Base-by-base conservation (phyloP, 2,113 vertebrate species). In the Perca fluviatilis region DNA sequence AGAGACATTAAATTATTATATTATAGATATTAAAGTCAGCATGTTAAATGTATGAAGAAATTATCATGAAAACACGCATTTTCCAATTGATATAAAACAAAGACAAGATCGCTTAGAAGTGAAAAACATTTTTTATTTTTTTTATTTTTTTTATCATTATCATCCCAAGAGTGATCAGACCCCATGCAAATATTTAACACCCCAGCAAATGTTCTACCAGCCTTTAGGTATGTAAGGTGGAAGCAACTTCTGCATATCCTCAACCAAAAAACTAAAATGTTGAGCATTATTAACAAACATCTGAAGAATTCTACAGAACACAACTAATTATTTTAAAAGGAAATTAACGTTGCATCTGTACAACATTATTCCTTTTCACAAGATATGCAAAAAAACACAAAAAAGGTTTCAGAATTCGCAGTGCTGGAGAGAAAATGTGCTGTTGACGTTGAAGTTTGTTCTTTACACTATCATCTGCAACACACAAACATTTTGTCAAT, bases 381-480 rank as follows among this genome's bases (percentile, higher is more conserved):
- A 65, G 25, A 58, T 4, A 6, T 7, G 13, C 13, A 50, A 53
- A 53, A 53, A 56, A 50, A 46, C 36, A 47, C n/a, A 15, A 63
- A 61, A 61, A 62, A 54, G 8, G 49, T 21, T 40, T 14, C 3
- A 54, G 51, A 76, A 30, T 36, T 15, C 25, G 16, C 36, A 62
- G 18, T 2, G 14, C 14, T 47, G 12, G 49, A 65, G 43, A 67
- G 21, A 67, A 79, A 77, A 25, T 1, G 40, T 21, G n/a, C 18
- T 2, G 56, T 3, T 54, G 30, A 30, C 15, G 23, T 3, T 33
- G 50, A 68, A 14, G 66, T 5, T 33, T 36, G 30, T 21, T 56
- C 25, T 57, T 76, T 54, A 1, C 19, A 77, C 27, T 10, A 3
- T 53, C 40, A 75, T 66, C 86, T 88, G 86, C 74, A 82, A 84